Conservation (phyloP, 2,888 invertebrate genomes). For the Plagodis pulveraria region DNA sequence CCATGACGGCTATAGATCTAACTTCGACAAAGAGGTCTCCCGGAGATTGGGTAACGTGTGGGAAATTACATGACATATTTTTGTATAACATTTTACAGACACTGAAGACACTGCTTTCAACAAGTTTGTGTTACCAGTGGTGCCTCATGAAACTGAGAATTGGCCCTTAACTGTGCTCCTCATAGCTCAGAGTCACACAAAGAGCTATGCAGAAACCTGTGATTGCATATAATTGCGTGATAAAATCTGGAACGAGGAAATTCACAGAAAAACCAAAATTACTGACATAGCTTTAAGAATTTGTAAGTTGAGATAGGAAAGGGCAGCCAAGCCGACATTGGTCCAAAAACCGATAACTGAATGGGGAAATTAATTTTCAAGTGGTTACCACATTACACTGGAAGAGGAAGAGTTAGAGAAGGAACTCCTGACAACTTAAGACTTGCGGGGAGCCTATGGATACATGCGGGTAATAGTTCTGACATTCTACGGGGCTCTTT, state of each 20-base stretch:
- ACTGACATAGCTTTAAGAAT: neutral
- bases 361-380: neutral
- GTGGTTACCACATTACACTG: neutral
- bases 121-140: neutral
- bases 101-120: too few species aligned
- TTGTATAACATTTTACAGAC: too few species aligned
- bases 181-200: neutral
- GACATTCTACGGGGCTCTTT: too few species aligned
- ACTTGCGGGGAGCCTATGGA: too few species aligned
- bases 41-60: too few species aligned
- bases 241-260: neutral
- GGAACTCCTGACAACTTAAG: too few species aligned
- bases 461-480: too few species aligned
- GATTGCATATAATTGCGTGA: neutral
- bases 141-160: neutral
- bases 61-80: too few species aligned
- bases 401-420: too few species aligned
- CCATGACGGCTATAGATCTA: too few species aligned
- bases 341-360: neutral
- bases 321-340: neutral
- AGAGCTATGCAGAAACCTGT: neutral
- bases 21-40: too few species aligned
- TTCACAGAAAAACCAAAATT: neutral
- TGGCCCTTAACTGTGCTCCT: neutral
- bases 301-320: neutral